These are phyloP conservation scores for Cardiocondyla obscurior DNA, from an alignment of 1,140 invertebrate genomes.

Conservation along the genomic window DNA sequence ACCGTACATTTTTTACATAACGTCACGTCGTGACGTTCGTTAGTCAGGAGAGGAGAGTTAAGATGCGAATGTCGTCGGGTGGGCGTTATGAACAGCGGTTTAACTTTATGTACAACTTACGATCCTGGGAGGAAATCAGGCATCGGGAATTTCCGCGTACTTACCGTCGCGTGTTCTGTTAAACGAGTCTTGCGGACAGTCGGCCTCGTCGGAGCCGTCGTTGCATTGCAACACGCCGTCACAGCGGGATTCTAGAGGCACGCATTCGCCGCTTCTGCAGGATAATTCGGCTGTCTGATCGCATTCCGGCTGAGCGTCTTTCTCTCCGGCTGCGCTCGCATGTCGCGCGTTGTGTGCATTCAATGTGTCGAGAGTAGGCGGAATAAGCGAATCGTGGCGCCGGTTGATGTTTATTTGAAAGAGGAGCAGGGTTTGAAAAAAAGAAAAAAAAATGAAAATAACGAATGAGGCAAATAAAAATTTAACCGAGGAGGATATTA, in stretches of 20 bases:
- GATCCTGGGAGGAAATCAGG: neutral
- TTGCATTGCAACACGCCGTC: slow-evolving; percentile 83
- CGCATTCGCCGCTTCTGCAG: slow-evolving; percentile 84
- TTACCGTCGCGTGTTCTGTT: neutral
- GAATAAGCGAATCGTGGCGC: slow-evolving; percentile 24
- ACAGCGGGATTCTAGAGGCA: slow-evolving; percentile 83
- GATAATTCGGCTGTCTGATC: slow-evolving; percentile 72
- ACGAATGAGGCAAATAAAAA: slow-evolving; percentile 24
- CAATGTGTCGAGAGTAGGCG: neutral
- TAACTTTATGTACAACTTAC: neutral
- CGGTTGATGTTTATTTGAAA: slow-evolving; percentile 3
- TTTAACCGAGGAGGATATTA: neutral
- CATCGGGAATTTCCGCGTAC: slow-evolving; percentile 14
- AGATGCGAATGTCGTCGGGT: neutral
- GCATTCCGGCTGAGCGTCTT: slow-evolving; percentile 65
- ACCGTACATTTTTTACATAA: neutral
- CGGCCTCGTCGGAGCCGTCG: slow-evolving; percentile 84
- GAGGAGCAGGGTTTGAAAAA: neutral
- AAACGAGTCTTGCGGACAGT: slow-evolving; percentile 68
- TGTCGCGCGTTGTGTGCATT: neutral
- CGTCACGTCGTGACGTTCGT: neutral
- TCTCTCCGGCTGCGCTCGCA: slow-evolving; percentile 25
- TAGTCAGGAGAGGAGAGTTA: neutral
- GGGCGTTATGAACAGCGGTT: neutral
- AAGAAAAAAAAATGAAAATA: slow-evolving; percentile 18